These are phyloP conservation scores for Meleagris gallopavo DNA, from an alignment of 2,113 vertebrate species.

Conservation along the genomic window DNA sequence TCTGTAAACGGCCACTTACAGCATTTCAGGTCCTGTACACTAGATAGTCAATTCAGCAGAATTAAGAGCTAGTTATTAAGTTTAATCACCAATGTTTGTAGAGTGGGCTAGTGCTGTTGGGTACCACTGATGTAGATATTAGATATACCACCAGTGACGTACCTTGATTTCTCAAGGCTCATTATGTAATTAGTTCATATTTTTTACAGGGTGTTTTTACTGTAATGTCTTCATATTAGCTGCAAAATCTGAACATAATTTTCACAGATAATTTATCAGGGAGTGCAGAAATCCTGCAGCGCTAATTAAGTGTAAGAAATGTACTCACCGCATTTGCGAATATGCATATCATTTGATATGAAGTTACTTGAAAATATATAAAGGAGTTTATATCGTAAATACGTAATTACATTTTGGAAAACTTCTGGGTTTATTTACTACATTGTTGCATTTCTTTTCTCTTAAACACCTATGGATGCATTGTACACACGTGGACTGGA, in stretches of 20 bases:
- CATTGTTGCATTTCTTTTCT: neutral
- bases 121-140: conserved; percentile 1
- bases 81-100: conserved; percentile 53
- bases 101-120: conserved; percentile 17
- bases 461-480: neutral
- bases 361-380: neutral
- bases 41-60: conserved; percentile 27
- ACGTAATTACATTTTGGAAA: neutral
- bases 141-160: conserved; percentile 21
- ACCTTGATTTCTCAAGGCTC: conserved; percentile 39
- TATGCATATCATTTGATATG: neutral
- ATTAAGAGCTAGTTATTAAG: conserved; percentile 57
- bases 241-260: conserved; percentile 43
- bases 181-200: conserved; percentile 49
- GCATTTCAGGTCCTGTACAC: neutral
- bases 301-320: conserved; percentile 43
- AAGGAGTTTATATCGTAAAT: neutral
- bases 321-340: conserved; percentile 4
- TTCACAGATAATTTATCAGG: conserved; percentile 47
- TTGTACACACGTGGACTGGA: accelerated
- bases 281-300: neutral
- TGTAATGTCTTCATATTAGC: conserved; percentile 48
- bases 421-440: neutral
- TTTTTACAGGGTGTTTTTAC: conserved; percentile 39
- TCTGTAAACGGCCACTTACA: neutral